Base-by-base conservation (phyloP, 2,888 invertebrate genomes). In the Hirtodrosophila trivittata region DNA sequence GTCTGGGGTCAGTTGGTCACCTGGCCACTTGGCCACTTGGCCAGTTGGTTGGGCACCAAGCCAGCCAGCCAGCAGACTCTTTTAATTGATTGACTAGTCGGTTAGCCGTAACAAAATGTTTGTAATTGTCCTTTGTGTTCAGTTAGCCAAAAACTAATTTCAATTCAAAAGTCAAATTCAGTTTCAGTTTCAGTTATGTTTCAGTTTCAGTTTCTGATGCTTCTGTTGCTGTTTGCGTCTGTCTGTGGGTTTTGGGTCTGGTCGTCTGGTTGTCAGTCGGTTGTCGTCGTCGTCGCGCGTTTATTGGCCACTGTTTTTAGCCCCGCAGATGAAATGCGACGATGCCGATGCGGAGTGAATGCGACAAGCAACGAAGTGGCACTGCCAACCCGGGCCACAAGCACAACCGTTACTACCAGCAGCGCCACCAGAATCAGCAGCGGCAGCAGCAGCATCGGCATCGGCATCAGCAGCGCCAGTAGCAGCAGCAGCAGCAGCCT, bases 321-420 rank as follows among this genome's bases (percentile, higher is more conserved):
- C 35, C 46, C 54, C 78, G 70, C 65, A 60, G 46, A 63, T 84
- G 68, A 66, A 64, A 66, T 77, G 77, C 82, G 63, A 55, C 73
- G 73, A 21, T 66, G 75, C 58, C 63, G 47, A 68, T 68, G 63
- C 73, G 84, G 71, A 77, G 70, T 83, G 83, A 67, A 78, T 85
- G 74, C 78, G 83, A 82, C 71, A 83, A 87, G 82, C 87, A 85
- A 83, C 82, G 83, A 78, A 70, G 62, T 82, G 87, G 86, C 87
- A 87, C 87, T 82, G 86, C 60, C 78, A 70, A 73, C 76, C 84
- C 81, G 77, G 81, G 70, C 50, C 56, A 65, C 50, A 59, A 63
- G 35, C 59, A 59, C 56, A 66, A 57, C 28, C 63, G 65, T 75
- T 77, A 77, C 58, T 58, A 58, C 64, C 57, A 72, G 57, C 54